Evolutionary conservation across 2,888 invertebrate species (phyloP), one percentile per base, ranked within the genome.

Genomic region (Megaustenia siamemsis): DNA sequence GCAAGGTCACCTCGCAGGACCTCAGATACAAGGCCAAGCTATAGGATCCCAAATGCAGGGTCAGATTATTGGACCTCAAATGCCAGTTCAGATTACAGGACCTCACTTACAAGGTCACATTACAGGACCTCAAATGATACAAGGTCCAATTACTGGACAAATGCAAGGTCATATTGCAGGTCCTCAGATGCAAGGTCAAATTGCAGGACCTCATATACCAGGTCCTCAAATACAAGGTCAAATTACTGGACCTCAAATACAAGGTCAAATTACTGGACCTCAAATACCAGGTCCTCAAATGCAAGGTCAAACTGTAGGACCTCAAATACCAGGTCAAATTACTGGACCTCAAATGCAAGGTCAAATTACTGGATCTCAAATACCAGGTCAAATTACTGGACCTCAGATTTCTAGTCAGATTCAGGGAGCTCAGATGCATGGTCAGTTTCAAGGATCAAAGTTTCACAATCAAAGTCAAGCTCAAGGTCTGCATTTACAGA

Each of bases 151-250:
- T n/a, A n/a, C n/a, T n/a, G n/a, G n/a, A n/a, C n/a, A n/a, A n/a
- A n/a, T n/a, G n/a, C n/a, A n/a, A n/a, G n/a, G 66, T 28, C 84
- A 84, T 32, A 53, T 60, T 83, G 85, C 86, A 77, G 81, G 79
- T 60, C 53, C 49, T 18, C 63, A 32, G n/a, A 15, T 69, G 40
- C 82, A 76, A 73, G 79, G 73, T 75, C 86, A 84, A n/a, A 8
- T 71, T 71, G 43, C 40, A 80, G 81, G 79, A 73, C 53, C 45
- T 15, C 63, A 40, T 5, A 32, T 68, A n/a, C 81, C 77, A 76
- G 68, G n/a, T n/a, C n/a, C n/a, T n/a, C n/a, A 40, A 12, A 32
- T 68, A n/a, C 81, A 79, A 76, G 68, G 53, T 66, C 85, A 83
- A 4, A 1, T 68, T 68, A 35, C 12, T 4, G 68, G 68, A 68